These are phyloP conservation scores for Lagenorhynchus albirostris DNA, from an alignment of 2,113 vertebrate genomes.

Conservation along the genomic window DNA sequence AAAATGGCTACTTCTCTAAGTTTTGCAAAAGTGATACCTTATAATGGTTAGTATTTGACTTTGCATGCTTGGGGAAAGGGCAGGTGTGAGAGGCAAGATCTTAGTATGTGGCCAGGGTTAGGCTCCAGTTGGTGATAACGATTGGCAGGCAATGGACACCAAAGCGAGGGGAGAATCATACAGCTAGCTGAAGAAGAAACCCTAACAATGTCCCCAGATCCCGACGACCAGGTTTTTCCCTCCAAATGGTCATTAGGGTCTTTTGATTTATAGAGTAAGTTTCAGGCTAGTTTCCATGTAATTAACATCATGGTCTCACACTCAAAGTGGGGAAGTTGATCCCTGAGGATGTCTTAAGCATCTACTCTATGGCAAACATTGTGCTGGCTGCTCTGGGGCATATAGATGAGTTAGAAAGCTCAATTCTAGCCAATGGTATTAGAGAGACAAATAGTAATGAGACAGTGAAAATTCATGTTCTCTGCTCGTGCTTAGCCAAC, in stretches of 20 bases:
- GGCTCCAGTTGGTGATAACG: neutral
- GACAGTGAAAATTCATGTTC: neutral
- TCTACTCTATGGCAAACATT: neutral
- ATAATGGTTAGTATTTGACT: neutral
- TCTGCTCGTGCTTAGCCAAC: constrained; percentile 4
- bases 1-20: neutral
- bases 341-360: neutral
- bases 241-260: neutral
- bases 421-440: neutral
- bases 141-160: neutral
- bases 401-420: neutral
- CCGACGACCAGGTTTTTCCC: neutral
- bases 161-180: neutral
- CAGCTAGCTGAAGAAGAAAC: constrained; percentile 28
- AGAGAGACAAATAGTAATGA: constrained; percentile 10
- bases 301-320: neutral
- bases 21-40: neutral
- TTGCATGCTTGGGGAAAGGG: neutral
- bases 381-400: neutral
- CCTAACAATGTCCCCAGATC: neutral
- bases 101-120: neutral
- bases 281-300: neutral
- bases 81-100: neutral
- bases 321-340: neutral
- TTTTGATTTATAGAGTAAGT: neutral